Evolutionary conservation across 2,797 vertebrate species (phyloP).

Genomic region (Semotilus atromaculatus): DNA sequence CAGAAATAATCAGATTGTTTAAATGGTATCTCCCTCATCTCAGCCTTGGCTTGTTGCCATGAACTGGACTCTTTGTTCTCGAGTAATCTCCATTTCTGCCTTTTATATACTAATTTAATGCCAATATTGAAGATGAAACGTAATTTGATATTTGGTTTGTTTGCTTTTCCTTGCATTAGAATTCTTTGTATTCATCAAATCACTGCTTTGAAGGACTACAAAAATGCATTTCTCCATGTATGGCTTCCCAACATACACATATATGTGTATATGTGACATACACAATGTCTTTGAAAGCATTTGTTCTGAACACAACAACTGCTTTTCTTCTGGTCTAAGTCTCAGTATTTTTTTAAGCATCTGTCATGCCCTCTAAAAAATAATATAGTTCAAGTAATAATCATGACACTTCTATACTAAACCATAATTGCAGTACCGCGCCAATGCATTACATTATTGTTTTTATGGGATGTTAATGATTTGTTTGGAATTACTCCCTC

Average conservation of each 20-base stretch:
- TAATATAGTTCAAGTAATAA: conserved; percentile 1
- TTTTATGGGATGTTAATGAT: conserved; percentile 36
- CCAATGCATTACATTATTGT: conserved; percentile 12
- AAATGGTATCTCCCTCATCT: not conserved
- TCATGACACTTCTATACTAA: not conserved
- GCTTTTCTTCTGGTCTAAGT: not conserved
- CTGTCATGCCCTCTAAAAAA: not conserved
- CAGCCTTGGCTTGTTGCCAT: not conserved
- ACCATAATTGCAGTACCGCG: not conserved
- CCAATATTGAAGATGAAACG: not conserved
- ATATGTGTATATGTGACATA: not conserved
- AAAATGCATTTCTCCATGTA: not conserved
- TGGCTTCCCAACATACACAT: not conserved
- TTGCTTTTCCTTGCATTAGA: not conserved
- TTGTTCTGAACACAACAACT: not conserved
- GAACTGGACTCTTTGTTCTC: not conserved
- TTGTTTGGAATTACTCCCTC: not conserved
- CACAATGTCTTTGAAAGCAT: not conserved
- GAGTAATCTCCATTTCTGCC: not conserved
- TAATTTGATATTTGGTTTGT: not conserved
- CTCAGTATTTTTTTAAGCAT: not conserved
- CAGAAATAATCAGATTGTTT: not conserved
- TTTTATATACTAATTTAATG: not conserved
- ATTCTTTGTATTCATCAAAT: not conserved
- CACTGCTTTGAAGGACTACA: not conserved